Evolutionary conservation across 2,113 vertebrate genomes (phyloP), one percentile per base, ranked within the genome.

Genomic region (Onychostruthus taczanowskii): DNA sequence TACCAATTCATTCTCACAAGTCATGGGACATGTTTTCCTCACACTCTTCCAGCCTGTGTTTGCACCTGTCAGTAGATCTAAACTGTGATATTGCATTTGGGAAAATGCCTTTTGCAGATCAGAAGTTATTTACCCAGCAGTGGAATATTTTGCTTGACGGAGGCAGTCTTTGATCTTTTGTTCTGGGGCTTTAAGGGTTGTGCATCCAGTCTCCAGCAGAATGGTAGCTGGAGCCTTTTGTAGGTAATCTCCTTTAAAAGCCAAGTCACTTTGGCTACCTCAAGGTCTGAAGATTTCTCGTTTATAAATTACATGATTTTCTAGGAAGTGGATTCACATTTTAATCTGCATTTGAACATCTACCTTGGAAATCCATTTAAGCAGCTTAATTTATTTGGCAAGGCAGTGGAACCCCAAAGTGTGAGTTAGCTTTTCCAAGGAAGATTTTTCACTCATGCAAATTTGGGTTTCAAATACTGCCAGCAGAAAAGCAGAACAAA

Each of bases 231-330:
- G 33, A 33, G 47, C 47, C 37, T 87, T 92, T 94, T 82, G n/a
- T 30, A 77, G 66, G 52, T 84, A 91, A 93, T 94, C 80, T 91
- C 31, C 85, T 95, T 96, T 87, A 84, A 94, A 80, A 74, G 53
- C 79, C 84, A 23, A 77, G 44, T 64, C 49, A 26, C 28, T 91
- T 83, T 74, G 84, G 55, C 63, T 37, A 52, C 84, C 55, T 95
- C 70, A 69, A 26, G 50, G 56, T 92, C 74, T 90, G 63, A 77
- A 84, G 87, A 93, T 68, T 92, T 72, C n/a, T 90, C 2, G 0
- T 93, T 84, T 95, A 85, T 91, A 93, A 90, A 68, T 79, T 20
- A 84, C 61, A 56, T 64, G 19, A 50, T 90, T 95, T 90, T 68
- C 23, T 64, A 52, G 67, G 84, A 82, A 92, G 46, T 59, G 19